phyloP scores from a whole-genome alignment of 2,797 vertebrate genomes.

The Eupleurogrammus muticus region DNA sequence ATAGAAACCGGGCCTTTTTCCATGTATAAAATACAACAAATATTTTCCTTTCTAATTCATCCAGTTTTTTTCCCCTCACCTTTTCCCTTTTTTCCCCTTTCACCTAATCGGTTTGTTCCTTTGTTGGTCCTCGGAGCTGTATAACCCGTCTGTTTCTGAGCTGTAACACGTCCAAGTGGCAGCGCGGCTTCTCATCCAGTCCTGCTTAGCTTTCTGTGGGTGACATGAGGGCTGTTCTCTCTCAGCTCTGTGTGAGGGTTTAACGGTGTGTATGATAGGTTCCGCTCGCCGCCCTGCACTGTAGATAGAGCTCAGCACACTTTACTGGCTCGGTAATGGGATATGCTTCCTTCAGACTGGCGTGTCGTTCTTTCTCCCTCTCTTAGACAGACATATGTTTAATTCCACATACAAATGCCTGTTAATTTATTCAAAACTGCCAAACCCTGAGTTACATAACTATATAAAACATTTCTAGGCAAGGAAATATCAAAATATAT shows the following conservation, averaged over 20 bases:
- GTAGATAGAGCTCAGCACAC: constrained; percentile 47
- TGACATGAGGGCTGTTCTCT: constrained; percentile 31
- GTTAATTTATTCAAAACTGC: constrained; percentile 33
- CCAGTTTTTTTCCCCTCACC: constrained; percentile 33
- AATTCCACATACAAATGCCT: not conserved
- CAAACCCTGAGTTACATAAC: constrained; percentile 35
- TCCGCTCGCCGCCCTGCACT: constrained; percentile 41
- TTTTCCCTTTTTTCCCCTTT: too few species aligned
- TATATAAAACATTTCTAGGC: constrained; percentile 27
- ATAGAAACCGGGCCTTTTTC: too few species aligned
- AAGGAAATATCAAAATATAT: constrained; percentile 42
- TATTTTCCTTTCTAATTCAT: constrained; percentile 47
- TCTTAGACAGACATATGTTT: not conserved
- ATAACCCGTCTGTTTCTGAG: constrained; percentile 55
- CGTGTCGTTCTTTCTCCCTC: constrained; percentile 13
- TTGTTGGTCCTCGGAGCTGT: constrained; percentile 59
- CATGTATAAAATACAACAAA: too few species aligned
- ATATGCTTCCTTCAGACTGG: constrained; percentile 38
- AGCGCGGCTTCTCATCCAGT: constrained; percentile 44
- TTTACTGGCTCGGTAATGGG: constrained; percentile 47
- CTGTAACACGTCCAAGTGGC: constrained; percentile 53
- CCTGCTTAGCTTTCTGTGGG: constrained; percentile 34
- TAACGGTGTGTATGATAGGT: constrained; percentile 45
- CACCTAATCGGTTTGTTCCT: constrained; percentile 62
- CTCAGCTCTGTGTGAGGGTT: constrained; percentile 42